A percentile compares a stretch with the other conserved stretches of the same genome.
Conservation (phyloP, 2,797 vertebrate species). For the Clamator glandarius region DNA sequence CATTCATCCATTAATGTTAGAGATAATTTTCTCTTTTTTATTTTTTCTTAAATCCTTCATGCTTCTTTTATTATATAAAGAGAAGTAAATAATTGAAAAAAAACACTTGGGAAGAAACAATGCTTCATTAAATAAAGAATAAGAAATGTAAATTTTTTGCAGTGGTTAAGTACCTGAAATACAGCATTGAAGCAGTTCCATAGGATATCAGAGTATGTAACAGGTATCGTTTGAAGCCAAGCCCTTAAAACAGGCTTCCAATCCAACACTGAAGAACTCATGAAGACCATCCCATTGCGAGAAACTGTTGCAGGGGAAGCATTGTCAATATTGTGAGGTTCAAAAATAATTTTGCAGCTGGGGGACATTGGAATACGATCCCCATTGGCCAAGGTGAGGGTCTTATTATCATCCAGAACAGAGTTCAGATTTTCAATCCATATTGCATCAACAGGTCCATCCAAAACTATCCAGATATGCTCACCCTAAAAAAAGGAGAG, state of each 20-base stretch:
- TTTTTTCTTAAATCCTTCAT: not conserved
- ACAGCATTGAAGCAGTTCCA: constrained; percentile 78
- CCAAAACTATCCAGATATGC: constrained; percentile 95
- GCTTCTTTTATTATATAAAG: not conserved
- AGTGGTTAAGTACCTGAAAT: constrained; percentile 79
- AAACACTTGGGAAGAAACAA: not conserved
- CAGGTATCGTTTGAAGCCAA: constrained; percentile 80
- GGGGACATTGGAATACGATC: constrained; percentile 97
- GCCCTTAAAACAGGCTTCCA: constrained; percentile 94
- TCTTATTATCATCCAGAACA: constrained; percentile 96
- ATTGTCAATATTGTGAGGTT: constrained; percentile 97
- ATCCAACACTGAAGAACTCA: constrained; percentile 93
- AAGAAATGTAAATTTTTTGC: not conserved
- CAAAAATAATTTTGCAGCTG: constrained; percentile 94
- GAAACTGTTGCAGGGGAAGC: constrained; percentile 97
- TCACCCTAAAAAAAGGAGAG: constrained; percentile 67
- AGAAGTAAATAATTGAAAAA: constrained; percentile 6
- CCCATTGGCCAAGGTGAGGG: constrained; percentile 94
- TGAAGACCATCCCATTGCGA: constrained; percentile 97
- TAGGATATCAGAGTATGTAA: constrained; percentile 72
- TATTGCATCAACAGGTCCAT: constrained; percentile 96
- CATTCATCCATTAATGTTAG: not conserved
- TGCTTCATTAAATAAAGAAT: not conserved
- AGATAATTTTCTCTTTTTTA: not conserved
- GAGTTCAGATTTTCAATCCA: constrained; percentile 99